Conservation (phyloP, 2,797 vertebrate genomes). For the Uromys caudimaculatus region DNA sequence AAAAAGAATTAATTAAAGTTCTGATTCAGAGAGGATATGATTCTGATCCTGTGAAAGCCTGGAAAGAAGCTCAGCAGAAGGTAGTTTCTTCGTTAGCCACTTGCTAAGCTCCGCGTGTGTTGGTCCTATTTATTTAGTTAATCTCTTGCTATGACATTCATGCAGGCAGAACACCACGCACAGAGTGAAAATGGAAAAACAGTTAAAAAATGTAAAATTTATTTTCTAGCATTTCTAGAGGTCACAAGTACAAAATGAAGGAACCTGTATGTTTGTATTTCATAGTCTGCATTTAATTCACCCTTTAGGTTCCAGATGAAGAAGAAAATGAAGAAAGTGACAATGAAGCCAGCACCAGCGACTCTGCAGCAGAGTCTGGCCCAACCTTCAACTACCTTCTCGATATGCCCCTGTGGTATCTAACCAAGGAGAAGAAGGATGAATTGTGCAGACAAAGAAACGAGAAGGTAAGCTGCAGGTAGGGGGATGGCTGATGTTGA, state of each 20-base stretch:
- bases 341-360: constrained; percentile 81
- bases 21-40: constrained; percentile 96
- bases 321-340: constrained; percentile 84
- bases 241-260: not conserved
- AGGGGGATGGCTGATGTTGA: not conserved
- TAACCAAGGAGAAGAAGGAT: constrained; percentile 99
- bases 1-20: constrained; percentile 96
- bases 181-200: not conserved
- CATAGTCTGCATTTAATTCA: constrained; percentile 50
- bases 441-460: constrained; percentile 96
- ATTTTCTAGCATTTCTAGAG: not conserved
- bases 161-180: not conserved
- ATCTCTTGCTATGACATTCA: not conserved
- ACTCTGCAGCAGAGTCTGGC: constrained; percentile 86
- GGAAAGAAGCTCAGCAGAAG: constrained; percentile 97
- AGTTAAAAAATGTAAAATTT: not conserved
- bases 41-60: constrained; percentile 96
- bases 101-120: not conserved
- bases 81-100: constrained; percentile 83
- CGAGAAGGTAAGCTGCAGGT: constrained; percentile 89
- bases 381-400: constrained; percentile 98
- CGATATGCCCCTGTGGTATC: constrained; percentile 98
- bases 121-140: not conserved
- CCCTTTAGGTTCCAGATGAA: constrained; percentile 81
- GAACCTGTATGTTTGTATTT: not conserved